Evolutionary conservation across 37 sponge, comb jelly and placozoan genomes (phyloP).

Genomic region (Aphrocallistes beatrix): DNA sequence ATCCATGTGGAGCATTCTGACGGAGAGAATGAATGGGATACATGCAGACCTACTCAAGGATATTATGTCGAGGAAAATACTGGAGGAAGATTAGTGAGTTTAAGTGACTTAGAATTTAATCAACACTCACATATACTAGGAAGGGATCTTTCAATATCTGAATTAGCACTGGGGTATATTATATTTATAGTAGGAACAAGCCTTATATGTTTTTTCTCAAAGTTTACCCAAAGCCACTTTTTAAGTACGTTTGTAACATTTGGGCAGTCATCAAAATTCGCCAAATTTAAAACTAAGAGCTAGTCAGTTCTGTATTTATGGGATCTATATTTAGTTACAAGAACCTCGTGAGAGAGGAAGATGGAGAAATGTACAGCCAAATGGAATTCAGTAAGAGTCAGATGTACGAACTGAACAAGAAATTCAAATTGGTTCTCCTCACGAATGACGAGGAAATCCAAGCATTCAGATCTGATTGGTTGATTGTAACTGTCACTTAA

Average conservation of each 20-base stretch:
- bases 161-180: too few species aligned
- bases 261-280: too few species aligned
- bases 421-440: not conserved
- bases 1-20: not conserved
- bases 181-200: too few species aligned
- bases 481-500: not conserved
- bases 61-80: constrained; percentile 3
- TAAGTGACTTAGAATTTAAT: too few species aligned
- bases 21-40: not conserved
- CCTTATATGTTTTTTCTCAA: too few species aligned
- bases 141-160: too few species aligned
- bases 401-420: constrained; percentile 11
- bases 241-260: too few species aligned
- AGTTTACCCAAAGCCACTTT: too few species aligned
- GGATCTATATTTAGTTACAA: constrained; percentile 17
- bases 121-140: too few species aligned
- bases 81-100: constrained; percentile 6
- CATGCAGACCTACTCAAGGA: not conserved
- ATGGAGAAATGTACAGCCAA: not conserved
- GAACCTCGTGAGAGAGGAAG: not conserved
- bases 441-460: not conserved
- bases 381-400: not conserved
- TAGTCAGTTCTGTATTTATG: too few species aligned
- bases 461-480: not conserved
- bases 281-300: too few species aligned